Base-by-base conservation (phyloP, 2,888 invertebrate genomes). In the Rotaria magnacalcarata region DNA sequence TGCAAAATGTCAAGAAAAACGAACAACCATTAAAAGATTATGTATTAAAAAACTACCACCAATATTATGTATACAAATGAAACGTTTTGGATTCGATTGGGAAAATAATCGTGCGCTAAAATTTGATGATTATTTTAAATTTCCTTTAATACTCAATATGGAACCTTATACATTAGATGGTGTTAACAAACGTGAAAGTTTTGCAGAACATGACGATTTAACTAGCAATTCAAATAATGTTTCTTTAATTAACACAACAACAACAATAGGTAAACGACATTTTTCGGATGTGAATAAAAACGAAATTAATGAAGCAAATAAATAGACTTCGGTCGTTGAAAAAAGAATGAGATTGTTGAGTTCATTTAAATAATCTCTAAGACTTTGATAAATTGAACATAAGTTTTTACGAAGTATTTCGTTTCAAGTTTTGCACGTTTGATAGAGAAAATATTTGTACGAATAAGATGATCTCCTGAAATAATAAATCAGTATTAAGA, bases 51-150 rank as follows among this genome's bases (percentile, higher is more conserved):
- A 90, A 16, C 88, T 92, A 85, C 92, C 92, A 41, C 91, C 91
- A 54, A 90, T 92, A n/a, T 89, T 93, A 87, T 92, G 92, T 86
- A 92, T 92, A 86, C 92, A 93, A 88, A 89, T 92, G 87, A 92
- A 93, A 89, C 89, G 92, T 86, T 93, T 92, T 89, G 92, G 91
- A 85, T 92, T 92, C 89, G 92, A 93, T 89, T 92, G 92, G 91
- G 92, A 92, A 87, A 91, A 92, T 8, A 91, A 91, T 87, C 89
- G 92, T 88, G 90, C 92, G 3, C 89, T 92, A 58, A 92, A 92
- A 89, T 92, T 92, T 90, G 92, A 93, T 90, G 92, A 92, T 88
- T 91, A 91, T 87, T 92, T 92, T 60, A 88, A 92, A 91, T 92
- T 92, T 89, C 92, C 92, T 7, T 91, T 91, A 90, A 88, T 90